Evolutionary conservation across 2,888 invertebrate species (phyloP).

Genomic region (Noctua janthe): DNA sequence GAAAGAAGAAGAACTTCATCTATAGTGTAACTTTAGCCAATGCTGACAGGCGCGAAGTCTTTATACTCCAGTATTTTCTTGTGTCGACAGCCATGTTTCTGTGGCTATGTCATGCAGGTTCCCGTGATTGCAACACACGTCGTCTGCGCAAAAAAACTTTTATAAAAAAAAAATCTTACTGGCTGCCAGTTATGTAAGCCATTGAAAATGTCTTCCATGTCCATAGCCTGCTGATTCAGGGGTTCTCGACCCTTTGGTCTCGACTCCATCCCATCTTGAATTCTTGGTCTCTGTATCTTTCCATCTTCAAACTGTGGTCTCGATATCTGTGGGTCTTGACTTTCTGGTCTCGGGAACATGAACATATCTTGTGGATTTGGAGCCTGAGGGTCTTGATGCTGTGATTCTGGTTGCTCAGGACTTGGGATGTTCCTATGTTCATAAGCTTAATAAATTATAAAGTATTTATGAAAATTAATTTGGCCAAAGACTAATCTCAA

Average conservation of each 20-base stretch:
- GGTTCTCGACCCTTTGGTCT: background rate
- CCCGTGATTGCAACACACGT: too few species aligned
- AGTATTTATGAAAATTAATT: background rate
- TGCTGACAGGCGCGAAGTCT: background rate
- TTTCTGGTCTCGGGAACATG: background rate
- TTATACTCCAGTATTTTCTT: background rate
- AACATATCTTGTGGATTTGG: background rate
- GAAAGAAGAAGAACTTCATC: background rate
- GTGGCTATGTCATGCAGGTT: too few species aligned
- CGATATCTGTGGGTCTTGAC: background rate
- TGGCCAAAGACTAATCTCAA: background rate
- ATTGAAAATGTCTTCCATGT: background rate
- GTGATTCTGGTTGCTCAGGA: background rate
- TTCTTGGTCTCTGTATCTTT: background rate
- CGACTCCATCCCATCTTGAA: background rate
- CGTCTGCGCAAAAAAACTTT: too few species aligned
- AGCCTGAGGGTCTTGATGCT: background rate
- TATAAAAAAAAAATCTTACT: constrained; percentile 25
- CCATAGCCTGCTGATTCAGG: background rate
- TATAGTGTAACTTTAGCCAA: background rate
- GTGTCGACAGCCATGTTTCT: background rate
- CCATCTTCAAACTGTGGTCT: background rate
- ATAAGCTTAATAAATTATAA: background rate
- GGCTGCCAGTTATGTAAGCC: constrained; percentile 11
- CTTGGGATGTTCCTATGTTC: background rate